Evolutionary conservation across 37 sponge, comb jelly and placozoan genomes (phyloP).

Genomic region (Aplysina aerophoba): DNA sequence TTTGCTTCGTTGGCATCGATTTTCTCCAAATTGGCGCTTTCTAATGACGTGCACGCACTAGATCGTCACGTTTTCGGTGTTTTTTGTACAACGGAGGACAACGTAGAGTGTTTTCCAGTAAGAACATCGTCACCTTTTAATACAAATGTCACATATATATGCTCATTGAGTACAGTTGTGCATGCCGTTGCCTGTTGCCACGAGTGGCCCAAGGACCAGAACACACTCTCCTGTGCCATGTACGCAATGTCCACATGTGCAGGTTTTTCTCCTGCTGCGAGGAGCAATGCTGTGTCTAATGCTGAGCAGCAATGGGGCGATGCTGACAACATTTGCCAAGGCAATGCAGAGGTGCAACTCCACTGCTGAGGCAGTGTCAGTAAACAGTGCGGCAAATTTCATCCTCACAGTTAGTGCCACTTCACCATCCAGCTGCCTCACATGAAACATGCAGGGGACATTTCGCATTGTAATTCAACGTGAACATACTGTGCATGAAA

Average conservation of each 20-base stretch:
- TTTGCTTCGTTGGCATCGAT: conserved; percentile 77
- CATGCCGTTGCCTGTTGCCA: too few species aligned
- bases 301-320: conserved; percentile 69
- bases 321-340: conserved; percentile 72
- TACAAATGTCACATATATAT: too few species aligned
- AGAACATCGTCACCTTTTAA: background rate
- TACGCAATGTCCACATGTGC: too few species aligned
- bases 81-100: background rate
- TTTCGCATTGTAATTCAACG: too few species aligned
- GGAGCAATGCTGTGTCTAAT: conserved; percentile 43
- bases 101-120: background rate
- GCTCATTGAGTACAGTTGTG: too few species aligned
- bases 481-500: too few species aligned
- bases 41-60: conserved; percentile 51
- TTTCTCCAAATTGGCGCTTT: conserved; percentile 71
- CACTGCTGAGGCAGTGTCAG: conserved; percentile 69
- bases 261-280: conserved; percentile 36
- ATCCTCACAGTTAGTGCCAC: conserved; percentile 63
- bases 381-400: conserved; percentile 71
- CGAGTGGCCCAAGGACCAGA: too few species aligned
- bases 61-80: background rate
- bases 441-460: too few species aligned
- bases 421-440: too few species aligned
- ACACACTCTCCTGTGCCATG: too few species aligned
- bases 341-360: conserved; percentile 60